Evolutionary conservation across 2,888 invertebrate species (phyloP).

Genomic region (Thereva nobilitata): DNA sequence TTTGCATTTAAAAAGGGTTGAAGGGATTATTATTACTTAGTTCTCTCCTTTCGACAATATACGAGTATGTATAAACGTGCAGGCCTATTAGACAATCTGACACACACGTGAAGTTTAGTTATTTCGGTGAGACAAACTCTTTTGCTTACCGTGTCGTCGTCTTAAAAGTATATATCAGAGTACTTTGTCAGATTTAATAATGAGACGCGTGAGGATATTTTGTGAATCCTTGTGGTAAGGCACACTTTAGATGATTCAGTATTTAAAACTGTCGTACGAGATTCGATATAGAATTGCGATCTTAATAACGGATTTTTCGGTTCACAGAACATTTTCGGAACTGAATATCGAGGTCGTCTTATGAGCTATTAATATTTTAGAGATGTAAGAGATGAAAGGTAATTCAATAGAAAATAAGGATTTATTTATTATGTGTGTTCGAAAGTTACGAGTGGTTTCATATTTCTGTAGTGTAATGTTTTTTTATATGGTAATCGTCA

Average conservation of each 20-base stretch:
- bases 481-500: no score
- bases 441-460: no score
- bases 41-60: conserved; percentile 34
- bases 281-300: not conserved
- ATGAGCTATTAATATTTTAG: no score
- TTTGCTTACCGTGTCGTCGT: no score
- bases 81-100: not conserved
- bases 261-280: conserved; percentile 22
- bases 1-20: conserved; percentile 42
- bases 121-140: no score
- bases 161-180: conserved; percentile 5
- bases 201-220: conserved; percentile 19
- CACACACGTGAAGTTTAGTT: no score
- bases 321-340: conserved; percentile 1
- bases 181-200: conserved; percentile 27
- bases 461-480: no score
- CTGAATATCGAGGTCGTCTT: no score
- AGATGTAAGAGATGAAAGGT: no score
- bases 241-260: not conserved
- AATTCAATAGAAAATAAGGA: no score
- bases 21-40: conserved; percentile 41
- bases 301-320: conserved; percentile 29
- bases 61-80: conserved; percentile 6
- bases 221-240: conserved; percentile 13
- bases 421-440: no score